Base-by-base conservation (phyloP, 2,113 vertebrate genomes). In the Sialia sialis region DNA sequence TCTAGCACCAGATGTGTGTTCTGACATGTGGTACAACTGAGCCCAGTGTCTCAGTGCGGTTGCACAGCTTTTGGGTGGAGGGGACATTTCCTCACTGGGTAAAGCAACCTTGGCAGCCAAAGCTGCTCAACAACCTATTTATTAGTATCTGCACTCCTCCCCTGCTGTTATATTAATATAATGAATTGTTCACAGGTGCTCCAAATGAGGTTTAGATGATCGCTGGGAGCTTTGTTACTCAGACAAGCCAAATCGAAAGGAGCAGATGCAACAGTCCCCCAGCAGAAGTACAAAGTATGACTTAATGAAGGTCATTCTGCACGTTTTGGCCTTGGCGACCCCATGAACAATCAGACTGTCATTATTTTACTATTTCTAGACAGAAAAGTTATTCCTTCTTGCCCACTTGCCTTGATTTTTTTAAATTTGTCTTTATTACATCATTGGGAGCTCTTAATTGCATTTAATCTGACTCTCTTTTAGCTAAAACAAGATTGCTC, bases 131-230 rank as follows among this genome's bases (percentile, higher is more conserved):
- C 93, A 96, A 86, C 92, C 96, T 97, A 97, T 97, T 97, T 98
- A 97, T 98, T 97, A 98, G 97, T 94, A 95, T 95, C 94, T 97
- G 84, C 92, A 92, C 95, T 97, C 97, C 97, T 97, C 97, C 97
- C 98, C 98, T 98, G 98, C 98, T 98, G 98, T 98, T 98, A 97
- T 97, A 98, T 98, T 98, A 98, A 98, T 98, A 97, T 98, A 98
- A 98, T 98, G 97, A 98, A 98, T 98, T 98, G 98, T 98, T 98
- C 98, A 98, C 98, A 99, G 98, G 98, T 98, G 98, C 97, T 97
- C 98, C 97, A 98, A 97, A 98, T 97, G 98, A 98, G 98, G 93
- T 98, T 98, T 97, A 97, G 98, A 98, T 96, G 97, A 98, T 98
- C 96, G 69, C 97, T 98, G 98, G 97, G 98, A 98, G 97, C 95